Conservation (phyloP, 1,140 invertebrate species). For the Listronotus oregonensis region DNA sequence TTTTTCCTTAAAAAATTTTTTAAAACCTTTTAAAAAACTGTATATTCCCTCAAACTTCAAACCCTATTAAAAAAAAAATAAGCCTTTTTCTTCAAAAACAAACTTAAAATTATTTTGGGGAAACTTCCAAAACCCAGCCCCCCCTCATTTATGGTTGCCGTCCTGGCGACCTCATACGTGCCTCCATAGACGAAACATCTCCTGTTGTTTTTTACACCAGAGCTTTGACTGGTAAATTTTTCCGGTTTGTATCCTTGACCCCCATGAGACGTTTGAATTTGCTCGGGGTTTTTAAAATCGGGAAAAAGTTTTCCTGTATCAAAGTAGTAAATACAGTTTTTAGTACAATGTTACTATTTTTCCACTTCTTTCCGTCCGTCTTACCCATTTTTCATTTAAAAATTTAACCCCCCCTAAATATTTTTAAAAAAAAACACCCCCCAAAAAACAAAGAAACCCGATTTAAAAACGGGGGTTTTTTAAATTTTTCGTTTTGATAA, state of each 20-base stretch:
- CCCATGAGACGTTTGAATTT: slow-evolving; percentile 97
- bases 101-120: slow-evolving; percentile 45
- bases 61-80: slow-evolving; percentile 1
- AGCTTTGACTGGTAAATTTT: slow-evolving; percentile 49
- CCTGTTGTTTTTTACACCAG: slow-evolving; percentile 83
- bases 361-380: too few relatives aligned
- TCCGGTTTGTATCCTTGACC: slow-evolving; percentile 70
- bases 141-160: slow-evolving; percentile 88
- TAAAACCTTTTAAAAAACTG: too few relatives aligned
- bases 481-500: too few relatives aligned
- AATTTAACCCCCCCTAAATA: too few relatives aligned
- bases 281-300: slow-evolving; percentile 79
- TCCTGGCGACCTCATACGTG: slow-evolving; percentile 90
- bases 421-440: too few relatives aligned
- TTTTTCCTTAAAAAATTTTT: too few relatives aligned
- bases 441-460: too few relatives aligned
- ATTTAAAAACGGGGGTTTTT: too few relatives aligned
- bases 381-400: too few relatives aligned
- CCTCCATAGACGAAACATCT: slow-evolving; percentile 91
- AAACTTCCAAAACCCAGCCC: slow-evolving; percentile 77
- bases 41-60: too few relatives aligned
- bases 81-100: slow-evolving; percentile 15
- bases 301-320: background rate
- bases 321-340: too few relatives aligned
- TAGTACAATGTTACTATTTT: too few relatives aligned